phyloP scores from a whole-genome alignment of 2,113 vertebrate genomes.

The Aphelocoma coerulescens region DNA sequence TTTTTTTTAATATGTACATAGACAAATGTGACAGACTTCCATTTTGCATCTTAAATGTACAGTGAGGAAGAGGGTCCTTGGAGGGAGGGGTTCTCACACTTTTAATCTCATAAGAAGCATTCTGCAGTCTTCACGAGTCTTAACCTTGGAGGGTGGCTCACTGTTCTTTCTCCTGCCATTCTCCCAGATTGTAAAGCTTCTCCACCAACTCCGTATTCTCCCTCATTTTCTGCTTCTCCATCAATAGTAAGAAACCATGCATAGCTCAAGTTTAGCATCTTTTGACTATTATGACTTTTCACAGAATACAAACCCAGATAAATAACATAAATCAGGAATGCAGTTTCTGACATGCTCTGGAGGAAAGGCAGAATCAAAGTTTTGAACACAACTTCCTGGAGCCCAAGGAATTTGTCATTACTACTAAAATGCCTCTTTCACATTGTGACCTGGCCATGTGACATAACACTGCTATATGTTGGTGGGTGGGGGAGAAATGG shows the following conservation, averaged over 20 bases:
- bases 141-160: not conserved
- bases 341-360: not conserved
- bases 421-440: not conserved
- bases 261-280: not conserved
- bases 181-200: not conserved
- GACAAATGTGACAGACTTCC: not conserved
- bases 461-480: not conserved
- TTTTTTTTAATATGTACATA: accelerated
- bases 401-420: not conserved
- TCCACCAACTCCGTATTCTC: not conserved
- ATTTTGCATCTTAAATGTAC: not conserved
- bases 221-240: not conserved
- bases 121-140: not conserved
- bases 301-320: not conserved
- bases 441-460: not conserved
- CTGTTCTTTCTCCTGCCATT: not conserved
- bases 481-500: not conserved
- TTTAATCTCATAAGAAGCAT: not conserved
- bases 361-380: not conserved
- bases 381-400: not conserved
- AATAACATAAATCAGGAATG: not conserved
- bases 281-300: not conserved
- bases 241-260: not conserved
- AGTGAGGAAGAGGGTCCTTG: not conserved
- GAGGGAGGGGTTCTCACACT: not conserved